A percentile compares a stretch with the other conserved stretches of the same genome.
These are phyloP conservation scores for Myopa tessellatipennis DNA, from an alignment of 2,888 invertebrate species.

Conservation along the genomic window DNA sequence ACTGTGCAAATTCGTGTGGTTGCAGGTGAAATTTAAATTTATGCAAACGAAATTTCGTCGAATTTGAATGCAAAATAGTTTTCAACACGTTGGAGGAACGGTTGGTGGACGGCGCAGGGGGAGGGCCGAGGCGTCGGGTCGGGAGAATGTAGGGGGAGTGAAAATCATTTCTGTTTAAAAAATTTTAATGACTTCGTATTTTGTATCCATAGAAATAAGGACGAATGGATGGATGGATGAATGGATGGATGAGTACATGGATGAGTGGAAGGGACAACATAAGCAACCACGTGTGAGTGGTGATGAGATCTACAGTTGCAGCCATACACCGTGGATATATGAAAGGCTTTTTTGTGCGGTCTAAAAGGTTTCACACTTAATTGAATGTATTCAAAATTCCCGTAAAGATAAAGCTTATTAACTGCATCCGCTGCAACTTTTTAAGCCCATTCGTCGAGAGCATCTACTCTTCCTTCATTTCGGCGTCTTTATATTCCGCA, in stretches of 20 bases:
- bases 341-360: not conserved
- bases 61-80: conserved; percentile 33
- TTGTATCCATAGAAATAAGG: not conserved
- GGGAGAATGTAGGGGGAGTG: not conserved
- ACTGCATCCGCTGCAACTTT: conserved; percentile 7
- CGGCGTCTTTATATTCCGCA: not conserved
- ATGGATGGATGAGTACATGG: not conserved
- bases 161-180: not conserved
- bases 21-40: conserved; percentile 32
- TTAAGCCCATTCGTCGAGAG: no score
- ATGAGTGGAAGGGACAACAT: not conserved
- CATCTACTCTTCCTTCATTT: conserved; percentile 13
- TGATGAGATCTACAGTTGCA: no score
- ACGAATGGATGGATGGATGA: not conserved
- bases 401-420: conserved; percentile 5
- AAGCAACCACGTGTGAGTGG: no score
- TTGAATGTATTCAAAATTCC: not conserved
- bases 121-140: not conserved
- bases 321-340: no score
- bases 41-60: conserved; percentile 38
- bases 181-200: conserved; percentile 3
- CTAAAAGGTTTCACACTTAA: conserved; percentile 7
- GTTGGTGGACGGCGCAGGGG: not conserved
- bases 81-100: not conserved
- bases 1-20: conserved; percentile 24